Evolutionary conservation across 1,140 invertebrate species (phyloP), one percentile per base, ranked within the genome.

Genomic region (Macrobrachium rosenbergii): DNA sequence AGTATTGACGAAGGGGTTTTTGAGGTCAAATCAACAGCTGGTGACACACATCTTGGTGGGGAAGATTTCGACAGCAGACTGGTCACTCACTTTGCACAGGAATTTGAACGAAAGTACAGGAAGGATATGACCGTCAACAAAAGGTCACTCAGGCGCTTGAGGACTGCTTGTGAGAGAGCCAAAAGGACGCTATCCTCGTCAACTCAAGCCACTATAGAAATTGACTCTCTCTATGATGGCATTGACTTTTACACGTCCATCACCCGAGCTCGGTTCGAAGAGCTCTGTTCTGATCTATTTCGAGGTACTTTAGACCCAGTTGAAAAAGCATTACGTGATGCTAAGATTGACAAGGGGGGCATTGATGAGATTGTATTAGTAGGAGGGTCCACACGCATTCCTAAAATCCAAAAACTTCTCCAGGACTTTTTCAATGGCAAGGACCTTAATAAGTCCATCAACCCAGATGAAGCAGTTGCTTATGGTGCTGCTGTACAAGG

Each of bases 61-160:
- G 64, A 67, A 67, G 64, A 67, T 28, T 67, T 67, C 23, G 64
- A 67, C 64, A 67, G 23, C 23, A 67, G 64, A 17, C 19, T 67
- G 64, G 91, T 92, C 8, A 80, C 89, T 67, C 87, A 90, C 82
- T 91, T 89, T 80, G 78, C 88, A 21, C 86, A 91, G 5, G 91
- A 91, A 75, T 91, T 91, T 88, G 78, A 82, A 64, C 75, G 87
- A 37, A 90, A 91, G 82, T 79, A 90, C 67, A 90, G 90, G 78
- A 82, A 84, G 64, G 90, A 91, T 76, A 64, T 90, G 21, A 28
- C 64, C 5, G 23, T 8, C 64, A 67, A 67, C 17, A 67, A 67
- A 12, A n/a, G 64, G 19, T n/a, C 64, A 11, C 11, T 67, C 0
- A n/a, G 64, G 23, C 64, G 64, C 23, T 28, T 67, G 19, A n/a